A percentile compares a stretch with the other conserved stretches of the same genome.
Evolutionary conservation across 30 jellyfish, hydroid and myxozoan species (phyloP).

Genomic region (Turritopsis dohrnii): DNA sequence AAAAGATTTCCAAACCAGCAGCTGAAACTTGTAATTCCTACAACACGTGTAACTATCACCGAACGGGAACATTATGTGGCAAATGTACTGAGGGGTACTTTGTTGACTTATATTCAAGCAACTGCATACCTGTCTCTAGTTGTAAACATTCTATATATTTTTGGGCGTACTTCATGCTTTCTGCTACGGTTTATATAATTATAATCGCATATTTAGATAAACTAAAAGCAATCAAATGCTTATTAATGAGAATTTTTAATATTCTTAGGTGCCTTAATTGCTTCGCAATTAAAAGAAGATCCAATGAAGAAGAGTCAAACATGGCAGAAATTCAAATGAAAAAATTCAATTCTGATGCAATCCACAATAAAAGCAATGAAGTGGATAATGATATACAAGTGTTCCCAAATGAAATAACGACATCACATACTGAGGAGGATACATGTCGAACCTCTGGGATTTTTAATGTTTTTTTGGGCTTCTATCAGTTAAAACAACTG

Average conservation of each 20-base stretch:
- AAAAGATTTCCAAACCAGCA: neutral
- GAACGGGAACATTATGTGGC: neutral
- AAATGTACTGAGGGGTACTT: neutral
- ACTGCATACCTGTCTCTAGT: neutral
- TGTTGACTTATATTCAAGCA: neutral
- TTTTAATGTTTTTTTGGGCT: neutral
- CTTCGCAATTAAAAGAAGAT: no score
- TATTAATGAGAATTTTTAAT: no score
- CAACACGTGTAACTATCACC: neutral
- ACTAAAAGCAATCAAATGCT: neutral
- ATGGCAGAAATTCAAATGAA: neutral
- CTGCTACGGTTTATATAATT: neutral
- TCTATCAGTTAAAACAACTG: neutral
- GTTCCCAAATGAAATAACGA: neutral
- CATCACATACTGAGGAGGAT: neutral
- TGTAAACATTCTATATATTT: neutral
- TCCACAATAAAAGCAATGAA: neutral
- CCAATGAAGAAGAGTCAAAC: neutral
- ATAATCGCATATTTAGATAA: neutral
- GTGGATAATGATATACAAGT: neutral
- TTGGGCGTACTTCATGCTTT: neutral
- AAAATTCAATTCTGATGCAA: neutral
- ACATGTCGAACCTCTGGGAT: neutral
- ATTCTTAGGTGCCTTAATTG: neutral
- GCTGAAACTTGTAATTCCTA: neutral